Percentiles rank a stretch among this genome's conserved stretches.
phyloP scores from a whole-genome alignment of 2,113 vertebrate species.

The Rostratula benghalensis region DNA sequence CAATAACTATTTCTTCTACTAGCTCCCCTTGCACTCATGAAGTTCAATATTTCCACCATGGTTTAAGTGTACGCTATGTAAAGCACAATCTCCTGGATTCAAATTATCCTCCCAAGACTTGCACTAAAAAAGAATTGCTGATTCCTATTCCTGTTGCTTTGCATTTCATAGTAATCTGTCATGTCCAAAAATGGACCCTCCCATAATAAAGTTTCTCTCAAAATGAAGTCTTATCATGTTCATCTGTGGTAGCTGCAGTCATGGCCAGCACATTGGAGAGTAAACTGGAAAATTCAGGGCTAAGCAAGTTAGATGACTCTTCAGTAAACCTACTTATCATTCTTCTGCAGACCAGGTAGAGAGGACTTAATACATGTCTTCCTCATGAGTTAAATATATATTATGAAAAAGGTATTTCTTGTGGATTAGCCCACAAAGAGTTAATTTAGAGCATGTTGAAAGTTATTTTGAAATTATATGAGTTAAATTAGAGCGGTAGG shows the following conservation, averaged over 20 bases:
- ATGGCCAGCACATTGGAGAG: not conserved
- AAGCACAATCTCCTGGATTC: not conserved
- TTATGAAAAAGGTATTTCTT: not conserved
- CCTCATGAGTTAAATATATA: not conserved
- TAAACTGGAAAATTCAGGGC: not conserved
- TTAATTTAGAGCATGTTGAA: not conserved
- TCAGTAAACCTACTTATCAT: not conserved
- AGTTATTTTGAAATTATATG: not conserved
- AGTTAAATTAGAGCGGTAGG: not conserved
- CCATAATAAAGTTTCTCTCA: not conserved
- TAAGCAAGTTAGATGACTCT: not conserved
- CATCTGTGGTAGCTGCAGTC: not conserved
- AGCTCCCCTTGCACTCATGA: not conserved
- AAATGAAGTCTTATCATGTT: not conserved
- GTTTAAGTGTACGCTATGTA: not conserved
- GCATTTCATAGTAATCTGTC: not conserved
- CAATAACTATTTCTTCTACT: not conserved
- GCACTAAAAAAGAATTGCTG: not conserved
- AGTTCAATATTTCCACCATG: not conserved
- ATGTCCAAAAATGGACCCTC: not conserved
- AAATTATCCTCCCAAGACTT: rapidly evolving
- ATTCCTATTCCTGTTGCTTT: not conserved
- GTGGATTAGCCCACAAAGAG: not conserved
- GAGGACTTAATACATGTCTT: not conserved
- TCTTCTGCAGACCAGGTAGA: not conserved